phyloP scores from a whole-genome alignment of 1,140 invertebrate genomes.

The Cataglyphis hispanica region DNA sequence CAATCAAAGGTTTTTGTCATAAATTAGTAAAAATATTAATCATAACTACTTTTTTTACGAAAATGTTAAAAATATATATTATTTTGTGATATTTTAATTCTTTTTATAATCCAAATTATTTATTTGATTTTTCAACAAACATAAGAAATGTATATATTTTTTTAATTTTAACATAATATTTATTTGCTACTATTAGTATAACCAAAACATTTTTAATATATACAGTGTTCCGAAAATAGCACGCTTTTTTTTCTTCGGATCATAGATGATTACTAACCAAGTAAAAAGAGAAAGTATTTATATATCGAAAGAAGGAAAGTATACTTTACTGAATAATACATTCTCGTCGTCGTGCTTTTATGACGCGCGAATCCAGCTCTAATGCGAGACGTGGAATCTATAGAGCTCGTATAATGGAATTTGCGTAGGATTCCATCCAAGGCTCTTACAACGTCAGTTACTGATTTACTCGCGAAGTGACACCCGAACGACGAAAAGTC shows the following conservation, averaged over 20 bases:
- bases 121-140: no score
- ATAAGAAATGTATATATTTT: no score
- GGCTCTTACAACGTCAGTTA: conserved; percentile 63
- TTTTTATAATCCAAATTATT: no score
- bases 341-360: background rate
- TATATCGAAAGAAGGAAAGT: no score
- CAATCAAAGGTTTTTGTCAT: no score
- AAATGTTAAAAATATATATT: no score
- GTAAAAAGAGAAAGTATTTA: background rate
- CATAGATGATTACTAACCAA: background rate
- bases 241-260: conserved; percentile 21
- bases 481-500: conserved; percentile 7
- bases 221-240: background rate
- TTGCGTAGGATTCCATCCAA: conserved; percentile 80
- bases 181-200: no score
- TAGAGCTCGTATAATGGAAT: conserved; percentile 78
- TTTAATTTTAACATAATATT: no score
- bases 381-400: conserved; percentile 21
- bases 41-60: no score
- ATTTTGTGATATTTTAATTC: no score
- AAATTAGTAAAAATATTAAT: no score
- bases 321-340: background rate
- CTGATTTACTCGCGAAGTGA: conserved; percentile 37
- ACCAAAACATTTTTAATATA: no score
- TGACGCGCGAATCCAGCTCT: conserved; percentile 16